Evolutionary conservation across 2,888 invertebrate genomes (phyloP), one percentile per base, ranked within the genome.

Genomic region (Germaria angustata): DNA sequence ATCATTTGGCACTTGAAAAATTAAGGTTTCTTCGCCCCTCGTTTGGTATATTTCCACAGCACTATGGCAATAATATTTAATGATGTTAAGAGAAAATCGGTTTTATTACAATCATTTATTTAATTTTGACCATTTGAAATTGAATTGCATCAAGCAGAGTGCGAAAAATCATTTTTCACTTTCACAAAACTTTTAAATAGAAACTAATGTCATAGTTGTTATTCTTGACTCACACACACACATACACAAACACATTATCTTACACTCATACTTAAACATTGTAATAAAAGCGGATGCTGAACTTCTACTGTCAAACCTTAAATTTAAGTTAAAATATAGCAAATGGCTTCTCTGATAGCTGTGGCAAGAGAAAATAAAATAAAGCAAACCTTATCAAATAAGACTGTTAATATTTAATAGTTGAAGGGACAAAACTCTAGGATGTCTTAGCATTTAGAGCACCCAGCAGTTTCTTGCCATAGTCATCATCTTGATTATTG

Each of bases 141-240:
- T 79, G 73, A 73, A 78, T 69, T 65, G 75, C 51, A 71, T 69
- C 59, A 76, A 69, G 71, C 55, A 65, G 55, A 78, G 73, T 65
- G 73, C 57, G 32, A 79, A 82, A 75, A 79, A 82, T 79, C 78
- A 82, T 82, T 82, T 75, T 82, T 82, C 82, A 82, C 63, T 81
- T 73, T 81, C 24, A 73, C 28, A 55, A 63, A 66, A 55, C 22
- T 75, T 75, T 65, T 59, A 49, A 49, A 24, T 34, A 36, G 28
- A 17, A 61, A 41, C 41, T 55, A 17, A 0, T 34, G 44, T 46
- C 39, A 13, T 66, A 46, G 11, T n/a, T 51, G n/a, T 0, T 22
- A 2, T 39, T 15, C 8, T 13, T n/a, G 2, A 17, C 28, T 8
- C 13, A 22, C 36, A 49, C 5, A 28, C 13, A 61, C 32, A 9